phyloP scores from a whole-genome alignment of 2,888 invertebrate genomes.

The Acronicta psi region DNA sequence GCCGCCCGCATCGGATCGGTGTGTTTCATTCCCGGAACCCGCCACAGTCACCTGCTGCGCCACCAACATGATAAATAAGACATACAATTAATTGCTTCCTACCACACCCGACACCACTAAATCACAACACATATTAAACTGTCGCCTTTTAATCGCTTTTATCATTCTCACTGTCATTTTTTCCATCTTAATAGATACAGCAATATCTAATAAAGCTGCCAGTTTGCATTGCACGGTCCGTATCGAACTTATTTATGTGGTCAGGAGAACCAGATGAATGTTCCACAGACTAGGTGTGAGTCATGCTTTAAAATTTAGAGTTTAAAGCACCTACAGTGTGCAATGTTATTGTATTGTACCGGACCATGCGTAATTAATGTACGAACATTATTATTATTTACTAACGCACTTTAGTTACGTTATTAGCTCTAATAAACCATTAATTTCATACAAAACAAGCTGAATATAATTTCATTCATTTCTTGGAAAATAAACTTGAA shows the following conservation, averaged over 20 bases:
- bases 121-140: conserved; percentile 78
- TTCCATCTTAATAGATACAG: conserved; percentile 55
- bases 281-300: conserved; percentile 49
- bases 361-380: conserved; percentile 50
- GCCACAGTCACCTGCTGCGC: conserved; percentile 82
- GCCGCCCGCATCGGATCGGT: conserved; percentile 27
- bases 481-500: background rate
- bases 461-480: conserved; percentile 2
- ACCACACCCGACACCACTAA: conserved; percentile 75
- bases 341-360: conserved; percentile 47
- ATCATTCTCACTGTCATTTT: conserved; percentile 67
- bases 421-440: conserved; percentile 39
- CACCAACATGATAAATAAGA: conserved; percentile 83
- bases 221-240: conserved; percentile 69
- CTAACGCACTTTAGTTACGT: conserved; percentile 44
- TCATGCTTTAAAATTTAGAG: conserved; percentile 55
- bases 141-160: conserved; percentile 74
- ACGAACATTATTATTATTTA: conserved; percentile 51
- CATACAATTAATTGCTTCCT: conserved; percentile 86
- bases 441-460: conserved; percentile 16
- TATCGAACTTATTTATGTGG: conserved; percentile 74
- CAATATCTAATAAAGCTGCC: conserved; percentile 70
- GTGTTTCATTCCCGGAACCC: conserved; percentile 70
- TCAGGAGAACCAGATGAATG: conserved; percentile 51
- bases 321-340: conserved; percentile 46